Percentiles rank a stretch among this genome's conserved stretches.
Conservation (phyloP, 1,140 invertebrate species). For the Apis florea region DNA sequence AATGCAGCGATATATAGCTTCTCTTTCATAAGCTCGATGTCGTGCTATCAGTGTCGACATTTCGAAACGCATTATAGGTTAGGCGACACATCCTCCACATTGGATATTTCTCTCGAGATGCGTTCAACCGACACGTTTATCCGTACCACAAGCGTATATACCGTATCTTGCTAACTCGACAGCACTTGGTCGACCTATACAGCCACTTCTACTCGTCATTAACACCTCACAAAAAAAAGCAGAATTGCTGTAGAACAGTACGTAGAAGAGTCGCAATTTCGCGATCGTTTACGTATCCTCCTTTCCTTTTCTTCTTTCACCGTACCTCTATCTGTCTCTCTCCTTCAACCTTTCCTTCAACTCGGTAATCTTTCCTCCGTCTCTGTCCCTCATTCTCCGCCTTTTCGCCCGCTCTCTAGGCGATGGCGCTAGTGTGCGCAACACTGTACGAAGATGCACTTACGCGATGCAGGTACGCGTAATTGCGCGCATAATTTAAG, state of each 20-base stretch:
- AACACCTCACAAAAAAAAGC: slow-evolving; percentile 37
- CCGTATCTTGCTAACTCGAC: slow-evolving; percentile 43
- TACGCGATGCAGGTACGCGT: slow-evolving; percentile 63
- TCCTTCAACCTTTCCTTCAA: too few relatives aligned
- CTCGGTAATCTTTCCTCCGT: not conserved
- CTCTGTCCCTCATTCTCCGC: not conserved
- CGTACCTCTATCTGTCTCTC: not conserved
- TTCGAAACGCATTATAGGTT: slow-evolving; percentile 46
- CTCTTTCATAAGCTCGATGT: not conserved
- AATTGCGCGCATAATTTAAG: slow-evolving; percentile 78
- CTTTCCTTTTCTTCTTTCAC: not conserved
- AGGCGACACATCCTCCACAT: slow-evolving; percentile 25
- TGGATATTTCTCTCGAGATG: slow-evolving; percentile 41
- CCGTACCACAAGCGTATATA: slow-evolving; percentile 6
- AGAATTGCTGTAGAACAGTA: not conserved
- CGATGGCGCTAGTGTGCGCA: slow-evolving; percentile 26
- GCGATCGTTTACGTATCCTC: not conserved
- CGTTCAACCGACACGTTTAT: not conserved
- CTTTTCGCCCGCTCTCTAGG: slow-evolving; percentile 26
- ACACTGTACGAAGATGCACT: slow-evolving; percentile 45
- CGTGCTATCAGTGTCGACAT: slow-evolving; percentile 37
- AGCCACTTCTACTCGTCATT: slow-evolving; percentile 51
- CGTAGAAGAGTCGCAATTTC: not conserved
- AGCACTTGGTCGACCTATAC: slow-evolving; percentile 54
- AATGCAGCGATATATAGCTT: not conserved